Evolutionary conservation across 92 coral and sea anemone genomes (phyloP).

Genomic region (Parazoanthus darwini): DNA sequence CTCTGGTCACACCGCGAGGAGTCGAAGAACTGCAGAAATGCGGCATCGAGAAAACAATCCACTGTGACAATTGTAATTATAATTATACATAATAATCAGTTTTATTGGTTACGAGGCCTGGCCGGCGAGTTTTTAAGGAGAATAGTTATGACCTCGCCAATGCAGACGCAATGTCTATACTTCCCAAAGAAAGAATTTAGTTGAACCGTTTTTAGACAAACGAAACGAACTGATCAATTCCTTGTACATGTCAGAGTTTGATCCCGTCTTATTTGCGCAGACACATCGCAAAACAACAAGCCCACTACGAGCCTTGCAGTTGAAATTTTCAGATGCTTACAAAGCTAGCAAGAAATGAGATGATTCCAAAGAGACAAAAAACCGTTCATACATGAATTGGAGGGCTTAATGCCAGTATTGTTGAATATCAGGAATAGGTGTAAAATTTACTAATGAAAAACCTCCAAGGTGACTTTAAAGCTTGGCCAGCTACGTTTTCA

Average conservation of each 20-base stretch:
- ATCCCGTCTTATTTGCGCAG: neutral
- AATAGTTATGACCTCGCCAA: neutral
- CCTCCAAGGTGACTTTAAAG: neutral
- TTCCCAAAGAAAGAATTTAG: too few species aligned
- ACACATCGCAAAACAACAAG: neutral
- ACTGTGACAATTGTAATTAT: too few species aligned
- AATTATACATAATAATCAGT: neutral
- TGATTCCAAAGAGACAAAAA: neutral
- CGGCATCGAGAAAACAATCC: neutral
- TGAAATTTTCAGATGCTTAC: neutral
- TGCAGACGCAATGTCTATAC: neutral
- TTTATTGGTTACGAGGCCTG: neutral
- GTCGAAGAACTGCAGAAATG: neutral
- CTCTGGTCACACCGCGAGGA: too few species aligned
- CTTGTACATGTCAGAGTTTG: neutral
- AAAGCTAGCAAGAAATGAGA: neutral
- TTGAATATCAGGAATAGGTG: too few species aligned
- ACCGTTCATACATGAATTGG: neutral
- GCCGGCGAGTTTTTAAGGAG: neutral
- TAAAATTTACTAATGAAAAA: neutral
- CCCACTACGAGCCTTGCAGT: neutral
- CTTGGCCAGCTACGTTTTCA: too few species aligned
- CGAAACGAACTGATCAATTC: neutral
- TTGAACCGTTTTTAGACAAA: too few species aligned
- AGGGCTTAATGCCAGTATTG: neutral